Evolutionary conservation across 2,113 vertebrate species (phyloP), one percentile per base, ranked within the genome.

Genomic region (Crocuta crocuta): DNA sequence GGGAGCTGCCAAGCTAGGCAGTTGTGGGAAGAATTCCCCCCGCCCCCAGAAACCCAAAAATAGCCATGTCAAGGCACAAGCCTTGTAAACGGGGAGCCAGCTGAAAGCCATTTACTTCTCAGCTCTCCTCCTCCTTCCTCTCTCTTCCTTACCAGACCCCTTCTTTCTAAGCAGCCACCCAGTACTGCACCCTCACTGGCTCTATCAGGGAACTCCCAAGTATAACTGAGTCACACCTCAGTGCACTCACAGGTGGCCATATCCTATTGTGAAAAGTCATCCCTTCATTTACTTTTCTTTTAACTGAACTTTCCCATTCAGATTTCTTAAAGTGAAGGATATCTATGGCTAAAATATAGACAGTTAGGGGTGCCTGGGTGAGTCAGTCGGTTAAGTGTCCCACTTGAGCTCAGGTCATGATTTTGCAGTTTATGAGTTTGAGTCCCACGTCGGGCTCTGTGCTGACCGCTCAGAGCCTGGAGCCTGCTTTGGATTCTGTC

Each of bases 61-160:
- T 98, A 99, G 97, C 98, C 95, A 68, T 43, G 84, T 98, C 97
- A 98, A 96, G 96, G 96, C 96, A 96, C 81, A 97, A 82, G 96
- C 84, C 86, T 92, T 95, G 94, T 92, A 85, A 73, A 76, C 33
- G 31, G 45, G 15, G 70, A 83, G 55, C 94, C 92, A 95, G 94
- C 76, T 95, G 84, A 92, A 92, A 96, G 63, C 91, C 17, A 23
- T 73, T 92, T 79, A 66, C 74, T 84, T 43, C 58, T 61, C 4
- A 63, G 68, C 19, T 24, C 19, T 35, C 7, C 58, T 63, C 43
- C 45, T 43, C 50, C 33, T 53, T 90, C 66, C 33, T 78, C 53
- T 35, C 68, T 68, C 28, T 53, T 87, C 73, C 33, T 78, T 21
- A 4, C 28, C 53, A 65, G 28, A 43, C 45, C 50, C n/a, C 84